Conservation (phyloP, 2,797 vertebrate species). For the Sebastes matsubarae region DNA sequence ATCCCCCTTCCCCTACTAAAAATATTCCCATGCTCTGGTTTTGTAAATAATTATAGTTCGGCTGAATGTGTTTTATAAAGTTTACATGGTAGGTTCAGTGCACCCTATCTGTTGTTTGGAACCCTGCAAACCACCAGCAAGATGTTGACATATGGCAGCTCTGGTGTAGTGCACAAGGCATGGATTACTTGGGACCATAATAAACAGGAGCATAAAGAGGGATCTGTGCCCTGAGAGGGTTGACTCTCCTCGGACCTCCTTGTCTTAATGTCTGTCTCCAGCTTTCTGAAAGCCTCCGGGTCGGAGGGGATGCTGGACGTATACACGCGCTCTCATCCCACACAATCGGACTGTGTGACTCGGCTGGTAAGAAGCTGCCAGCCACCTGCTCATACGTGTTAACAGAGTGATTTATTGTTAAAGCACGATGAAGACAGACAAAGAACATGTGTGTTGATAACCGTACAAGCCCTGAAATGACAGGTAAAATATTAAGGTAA, state of each 20-base stretch:
- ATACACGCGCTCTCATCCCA: slow-evolving; percentile 5
- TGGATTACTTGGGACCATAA: slow-evolving; percentile 95
- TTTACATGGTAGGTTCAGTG: slow-evolving; percentile 99
- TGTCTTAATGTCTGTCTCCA: slow-evolving; percentile 60
- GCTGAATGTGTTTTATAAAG: slow-evolving; percentile 99
- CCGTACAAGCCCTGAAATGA: slow-evolving; percentile 13
- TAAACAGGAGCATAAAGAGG: slow-evolving; percentile 92
- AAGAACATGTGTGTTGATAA: slow-evolving; percentile 44
- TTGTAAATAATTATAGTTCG: slow-evolving; percentile 99
- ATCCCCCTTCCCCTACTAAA: slow-evolving; percentile 81
- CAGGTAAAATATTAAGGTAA: background rate
- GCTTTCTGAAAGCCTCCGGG: slow-evolving; percentile 28
- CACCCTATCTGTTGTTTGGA: slow-evolving; percentile 99
- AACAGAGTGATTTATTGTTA: slow-evolving; percentile 66
- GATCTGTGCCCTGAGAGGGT: slow-evolving; percentile 73
- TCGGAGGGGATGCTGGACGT: slow-evolving; percentile 36
- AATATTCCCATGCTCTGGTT: slow-evolving; percentile 93
- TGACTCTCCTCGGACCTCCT: slow-evolving; percentile 54
- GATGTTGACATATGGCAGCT: slow-evolving; percentile 97
- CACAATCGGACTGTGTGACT: slow-evolving; percentile 36
- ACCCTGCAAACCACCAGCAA: slow-evolving; percentile 96
- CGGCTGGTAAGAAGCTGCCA: slow-evolving; percentile 30
- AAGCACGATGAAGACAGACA: slow-evolving; percentile 29
- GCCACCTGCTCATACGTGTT: slow-evolving; percentile 64
- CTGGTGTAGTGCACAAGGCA: slow-evolving; percentile 94